Base-by-base conservation (phyloP, 2,797 vertebrate species). In the Botia kubotai region DNA sequence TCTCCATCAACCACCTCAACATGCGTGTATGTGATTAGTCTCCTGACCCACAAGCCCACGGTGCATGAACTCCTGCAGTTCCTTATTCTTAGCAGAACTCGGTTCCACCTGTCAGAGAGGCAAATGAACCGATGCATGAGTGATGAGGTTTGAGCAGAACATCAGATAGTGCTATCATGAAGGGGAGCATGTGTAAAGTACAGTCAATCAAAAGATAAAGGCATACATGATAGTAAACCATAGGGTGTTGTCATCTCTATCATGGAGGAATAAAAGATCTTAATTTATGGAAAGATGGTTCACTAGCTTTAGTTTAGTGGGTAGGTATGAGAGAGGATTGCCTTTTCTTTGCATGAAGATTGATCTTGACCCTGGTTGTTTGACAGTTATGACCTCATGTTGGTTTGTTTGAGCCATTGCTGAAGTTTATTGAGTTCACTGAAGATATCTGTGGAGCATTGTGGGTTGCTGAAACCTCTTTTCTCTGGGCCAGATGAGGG, bases 41-140 rank as follows among this genome's bases (percentile, higher is more conserved):
- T 73, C 21, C 79, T 75, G 72, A 71, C 55, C 55, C 60, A 62
- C 14, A 43, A 77, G 21, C 53, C 33, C 33, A 43, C 48, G 67
- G 66, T 70, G 76, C 76, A 36, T 70, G 66, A 62, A 78, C 26
- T 69, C 19, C 29, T 55, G 58, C 50, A 62, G 74, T 36, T 86
- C 77, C 73, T 86, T 60, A 65, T 79, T 79, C 43, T 75, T 33
- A 26, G 57, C 14, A 55, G 19, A 43, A 29, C 57, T 62, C 67
- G 21, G 65, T 83, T 84, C 53, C 53, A 72, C 83, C 74, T 67
- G 73, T 53, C 77, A 80, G 80, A 52, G 57, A 65, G 6, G 23
- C 71, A 75, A 69, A 79, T 83, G 75, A 82, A 72, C 65, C 69
- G 7, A 48, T 77, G 63, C 50, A 82, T 79, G 78, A 83, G 60